These are phyloP conservation scores for Trichomalopsis sarcophagae DNA, from an alignment of 1,140 invertebrate species.

Conservation along the genomic window DNA sequence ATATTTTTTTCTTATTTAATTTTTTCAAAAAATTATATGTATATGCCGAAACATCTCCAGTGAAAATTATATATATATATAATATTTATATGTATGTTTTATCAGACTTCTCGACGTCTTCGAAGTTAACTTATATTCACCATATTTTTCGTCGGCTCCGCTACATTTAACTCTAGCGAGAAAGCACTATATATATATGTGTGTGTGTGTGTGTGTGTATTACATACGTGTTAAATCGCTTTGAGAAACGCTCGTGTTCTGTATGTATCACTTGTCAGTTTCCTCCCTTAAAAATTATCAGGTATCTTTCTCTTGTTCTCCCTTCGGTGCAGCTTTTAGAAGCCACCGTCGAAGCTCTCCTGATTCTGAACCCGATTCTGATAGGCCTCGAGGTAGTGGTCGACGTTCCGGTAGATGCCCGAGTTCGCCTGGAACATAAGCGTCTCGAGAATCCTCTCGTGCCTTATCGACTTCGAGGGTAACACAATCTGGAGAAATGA, in stretches of 20 bases:
- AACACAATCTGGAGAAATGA: conserved; percentile 83
- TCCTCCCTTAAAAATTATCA: not conserved
- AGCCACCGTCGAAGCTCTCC: conserved; percentile 76
- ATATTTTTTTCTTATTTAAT: conserved; percentile 27
- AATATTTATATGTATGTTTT: conserved; percentile 3
- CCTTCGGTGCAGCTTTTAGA: conserved; percentile 52
- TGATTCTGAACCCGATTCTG: conserved; percentile 89
- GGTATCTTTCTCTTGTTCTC: not conserved
- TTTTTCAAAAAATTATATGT: conserved; percentile 24
- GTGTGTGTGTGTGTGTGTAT: too few species aligned
- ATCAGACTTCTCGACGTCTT: conserved; percentile 46
- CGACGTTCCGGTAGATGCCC: conserved; percentile 93
- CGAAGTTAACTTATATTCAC: conserved; percentile 3
- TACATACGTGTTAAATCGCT: not conserved
- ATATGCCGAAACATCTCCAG: conserved; percentile 23
- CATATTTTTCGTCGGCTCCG: not conserved
- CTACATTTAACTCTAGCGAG: conserved; percentile 10
- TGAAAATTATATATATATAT: conserved; percentile 29
- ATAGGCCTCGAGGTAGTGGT: conserved; percentile 90
- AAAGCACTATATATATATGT: not conserved
- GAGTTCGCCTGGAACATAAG: conserved; percentile 95
- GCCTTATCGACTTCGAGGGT: conserved; percentile 94
- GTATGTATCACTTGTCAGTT: not conserved
- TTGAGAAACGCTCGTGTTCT: conserved; percentile 18
- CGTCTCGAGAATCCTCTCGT: conserved; percentile 93